These are phyloP conservation scores for Chironex yamaguchii DNA, from an alignment of 30 jellyfish, hydroid and myxozoan genomes.

Conservation along the genomic window DNA sequence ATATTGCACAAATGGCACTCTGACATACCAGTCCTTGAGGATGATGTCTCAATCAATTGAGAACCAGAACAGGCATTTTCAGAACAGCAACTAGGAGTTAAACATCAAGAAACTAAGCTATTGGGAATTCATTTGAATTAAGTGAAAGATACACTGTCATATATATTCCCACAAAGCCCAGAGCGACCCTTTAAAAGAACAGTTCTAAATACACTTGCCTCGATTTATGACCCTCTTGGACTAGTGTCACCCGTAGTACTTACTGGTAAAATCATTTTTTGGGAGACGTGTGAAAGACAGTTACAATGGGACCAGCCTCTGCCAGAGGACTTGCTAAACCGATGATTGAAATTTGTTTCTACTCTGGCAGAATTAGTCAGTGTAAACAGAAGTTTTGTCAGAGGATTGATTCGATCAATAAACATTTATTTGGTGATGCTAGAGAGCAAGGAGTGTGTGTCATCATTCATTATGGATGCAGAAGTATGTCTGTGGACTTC, in stretches of 20 bases:
- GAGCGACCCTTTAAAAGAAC: conserved; percentile 23
- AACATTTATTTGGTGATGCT: too few relatives aligned
- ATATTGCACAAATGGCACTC: conserved; percentile 74
- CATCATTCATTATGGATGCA: too few relatives aligned
- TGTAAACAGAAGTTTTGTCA: too few relatives aligned
- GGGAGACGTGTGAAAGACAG: conserved; percentile 67
- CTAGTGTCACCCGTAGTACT: conserved; percentile 56
- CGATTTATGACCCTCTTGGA: conserved; percentile 71
- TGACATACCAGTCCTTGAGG: conserved; percentile 33
- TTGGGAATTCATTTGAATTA: conserved; percentile 77
- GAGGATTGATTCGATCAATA: too few relatives aligned
- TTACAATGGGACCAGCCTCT: conserved; percentile 68
- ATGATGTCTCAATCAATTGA: neutral
- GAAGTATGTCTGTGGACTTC: too few relatives aligned
- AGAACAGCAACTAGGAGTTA: conserved; percentile 52
- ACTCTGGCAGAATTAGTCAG: too few relatives aligned
- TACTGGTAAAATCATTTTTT: conserved; percentile 44
- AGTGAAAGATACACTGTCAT: conserved; percentile 32
- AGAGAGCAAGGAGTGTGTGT: too few relatives aligned
- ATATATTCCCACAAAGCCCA: conserved; percentile 34
- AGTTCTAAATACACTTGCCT: conserved; percentile 40
- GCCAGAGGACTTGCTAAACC: conserved; percentile 28
- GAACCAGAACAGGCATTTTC: conserved; percentile 63
- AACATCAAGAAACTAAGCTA: conserved; percentile 51
- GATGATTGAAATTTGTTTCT: conserved; percentile 49